Conservation (phyloP, 2,888 invertebrate genomes). For the Cataglyphis livida region DNA sequence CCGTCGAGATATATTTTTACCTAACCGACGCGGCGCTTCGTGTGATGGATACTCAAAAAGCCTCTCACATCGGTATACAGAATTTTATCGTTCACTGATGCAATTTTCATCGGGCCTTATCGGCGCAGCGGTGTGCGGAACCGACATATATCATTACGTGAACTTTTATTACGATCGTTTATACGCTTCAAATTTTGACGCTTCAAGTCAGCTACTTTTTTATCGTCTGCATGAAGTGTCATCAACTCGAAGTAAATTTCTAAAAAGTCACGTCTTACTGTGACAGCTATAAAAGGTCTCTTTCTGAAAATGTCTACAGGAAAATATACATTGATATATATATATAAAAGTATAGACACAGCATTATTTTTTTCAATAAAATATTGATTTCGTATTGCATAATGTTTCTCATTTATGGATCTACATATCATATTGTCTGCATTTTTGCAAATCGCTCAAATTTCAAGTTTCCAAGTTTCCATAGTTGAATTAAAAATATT, state of each 20-base stretch:
- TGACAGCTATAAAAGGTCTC: neutral
- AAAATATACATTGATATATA: neutral
- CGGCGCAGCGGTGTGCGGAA: conserved; percentile 10
- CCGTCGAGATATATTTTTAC: conserved; percentile 51
- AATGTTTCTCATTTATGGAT: neutral
- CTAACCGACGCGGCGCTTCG: conserved; percentile 34
- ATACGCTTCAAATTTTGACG: conserved; percentile 45
- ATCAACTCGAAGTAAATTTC: conserved; percentile 55
- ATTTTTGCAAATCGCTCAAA: neutral
- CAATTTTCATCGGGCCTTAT: conserved; percentile 51
- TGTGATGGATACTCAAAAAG: conserved; percentile 52
- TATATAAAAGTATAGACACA: neutral
- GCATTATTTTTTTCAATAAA: neutral
- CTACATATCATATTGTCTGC: neutral
- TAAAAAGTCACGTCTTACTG: conserved; percentile 25
- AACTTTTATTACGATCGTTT: conserved; percentile 45
- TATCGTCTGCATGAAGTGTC: conserved; percentile 47
- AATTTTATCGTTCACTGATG: conserved; percentile 60
- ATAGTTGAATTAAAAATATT: neutral
- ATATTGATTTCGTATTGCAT: neutral
- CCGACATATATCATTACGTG: conserved; percentile 49
- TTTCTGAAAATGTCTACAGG: neutral
- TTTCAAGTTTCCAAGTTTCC: neutral
- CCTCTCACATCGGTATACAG: conserved; percentile 54
- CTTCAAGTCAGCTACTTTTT: conserved; percentile 52